These are phyloP conservation scores for Gracilinanus agilis DNA, from an alignment of 2,113 vertebrate species.

Conservation along the genomic window DNA sequence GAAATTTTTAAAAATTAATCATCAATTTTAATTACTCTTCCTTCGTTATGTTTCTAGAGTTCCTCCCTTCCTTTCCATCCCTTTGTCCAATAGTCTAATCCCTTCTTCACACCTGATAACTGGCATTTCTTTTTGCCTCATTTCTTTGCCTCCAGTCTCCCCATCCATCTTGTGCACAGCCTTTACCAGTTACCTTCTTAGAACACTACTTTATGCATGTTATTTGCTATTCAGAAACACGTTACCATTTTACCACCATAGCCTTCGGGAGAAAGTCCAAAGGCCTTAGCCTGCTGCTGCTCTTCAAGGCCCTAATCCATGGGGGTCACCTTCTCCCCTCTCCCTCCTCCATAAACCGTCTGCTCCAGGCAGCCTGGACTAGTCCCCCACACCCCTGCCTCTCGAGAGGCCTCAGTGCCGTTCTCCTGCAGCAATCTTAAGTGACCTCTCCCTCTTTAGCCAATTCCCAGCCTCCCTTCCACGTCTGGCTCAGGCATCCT, in stretches of 20 bases:
- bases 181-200: background rate
- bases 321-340: background rate
- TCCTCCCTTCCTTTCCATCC: background rate
- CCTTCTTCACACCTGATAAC: background rate
- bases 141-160: background rate
- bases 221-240: background rate
- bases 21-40: background rate
- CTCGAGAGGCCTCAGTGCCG: background rate
- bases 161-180: background rate
- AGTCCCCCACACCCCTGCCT: background rate
- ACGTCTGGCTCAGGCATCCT: background rate
- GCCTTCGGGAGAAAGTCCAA: background rate
- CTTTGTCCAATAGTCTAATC: background rate
- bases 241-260: background rate
- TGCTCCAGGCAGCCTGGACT: background rate
- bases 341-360: background rate
- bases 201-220: background rate
- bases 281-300: background rate
- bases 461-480: background rate
- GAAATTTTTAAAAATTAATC: background rate
- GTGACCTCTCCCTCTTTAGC: background rate
- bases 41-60: constrained; percentile 31
- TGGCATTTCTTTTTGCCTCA: background rate
- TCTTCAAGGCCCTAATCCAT: background rate
- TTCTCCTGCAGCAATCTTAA: background rate